These are phyloP conservation scores for Drosophila bunnanda DNA, from an alignment of 2,888 invertebrate genomes.

Conservation along the genomic window DNA sequence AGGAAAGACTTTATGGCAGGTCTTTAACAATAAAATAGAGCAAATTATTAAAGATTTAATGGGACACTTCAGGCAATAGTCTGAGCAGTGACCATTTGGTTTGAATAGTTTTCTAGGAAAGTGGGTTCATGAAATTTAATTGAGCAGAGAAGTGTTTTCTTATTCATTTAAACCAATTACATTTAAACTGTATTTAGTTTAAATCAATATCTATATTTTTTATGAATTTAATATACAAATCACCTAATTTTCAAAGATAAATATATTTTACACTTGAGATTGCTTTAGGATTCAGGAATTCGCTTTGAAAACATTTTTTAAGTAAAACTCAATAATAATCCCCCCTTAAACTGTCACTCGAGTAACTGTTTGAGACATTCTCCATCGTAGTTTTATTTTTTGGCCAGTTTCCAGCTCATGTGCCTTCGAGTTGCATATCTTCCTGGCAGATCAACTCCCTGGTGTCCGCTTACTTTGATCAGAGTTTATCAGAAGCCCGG, in stretches of 20 bases:
- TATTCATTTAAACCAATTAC: neutral
- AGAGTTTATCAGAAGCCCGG: constrained; percentile 36
- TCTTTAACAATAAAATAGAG: constrained; percentile 6
- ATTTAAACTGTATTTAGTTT: neutral
- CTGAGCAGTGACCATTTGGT: neutral
- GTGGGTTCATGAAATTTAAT: neutral
- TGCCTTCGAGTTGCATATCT: constrained; percentile 17
- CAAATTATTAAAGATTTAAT: constrained; percentile 3
- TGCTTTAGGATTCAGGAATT: neutral
- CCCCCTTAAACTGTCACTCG: neutral
- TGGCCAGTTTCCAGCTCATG: constrained; percentile 1
- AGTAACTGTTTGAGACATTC: neutral
- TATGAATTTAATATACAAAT: neutral
- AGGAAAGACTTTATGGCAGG: neutral
- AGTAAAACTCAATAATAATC: neutral
- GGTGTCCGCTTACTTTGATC: constrained; percentile 54
- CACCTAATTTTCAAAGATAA: neutral
- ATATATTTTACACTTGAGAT: neutral
- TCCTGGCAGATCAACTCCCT: constrained; percentile 25
- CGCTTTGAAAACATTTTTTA: neutral
- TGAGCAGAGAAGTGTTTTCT: neutral
- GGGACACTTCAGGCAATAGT: neutral
- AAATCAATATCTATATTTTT: neutral
- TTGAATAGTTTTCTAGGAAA: neutral
- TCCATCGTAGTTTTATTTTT: neutral